Evolutionary conservation across 2,888 invertebrate species (phyloP), one percentile per base, ranked within the genome.

Genomic region (Acanthosepion pharaonis): DNA sequence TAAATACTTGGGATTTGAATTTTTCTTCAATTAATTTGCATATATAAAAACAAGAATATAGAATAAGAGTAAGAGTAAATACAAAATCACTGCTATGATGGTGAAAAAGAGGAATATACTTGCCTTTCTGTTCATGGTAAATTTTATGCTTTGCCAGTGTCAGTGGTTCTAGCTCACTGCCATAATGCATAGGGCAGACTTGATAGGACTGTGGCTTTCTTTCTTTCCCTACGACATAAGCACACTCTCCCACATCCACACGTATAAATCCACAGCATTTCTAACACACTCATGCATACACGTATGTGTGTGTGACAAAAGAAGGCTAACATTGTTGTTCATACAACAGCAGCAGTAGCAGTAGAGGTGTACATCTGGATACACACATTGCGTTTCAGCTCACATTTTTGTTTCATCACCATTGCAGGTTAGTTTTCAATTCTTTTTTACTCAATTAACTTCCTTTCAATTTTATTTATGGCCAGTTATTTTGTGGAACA

Each of bases 371-470:
- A n/a, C 78, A 78, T 18, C 64, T 15, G 78, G 78, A 78, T 42
- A 42, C 15, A 78, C n/a, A 78, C n/a, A 78, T 78, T 11, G n/a
- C n/a, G 78, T 33, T n/a, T n/a, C 78, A n/a, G n/a, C 78, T 33
- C n/a, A 78, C 78, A 78, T n/a, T 78, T 78, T 15, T 78, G 78
- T n/a, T 78, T 78, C 78, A n/a, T n/a, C 78, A 78, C n/a, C n/a
- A 78, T 78, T 78, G n/a, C 78, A 78, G 78, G 78, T 78, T 78
- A 78, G 78, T 78, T 78, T n/a, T n/a, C 78, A 78, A 78, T 78
- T n/a, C 11, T n/a, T 33, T 78, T 78, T 78, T 78, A 9, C 15
- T 59, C 23, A 4, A 78, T 78, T 3, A 23, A 59, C 59, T 59
- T 59, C 6, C 6, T 33, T 78, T 78, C n/a, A 78, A n/a, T n/a